Evolutionary conservation across 2,888 invertebrate species (phyloP), one percentile per base, ranked within the genome.

Genomic region (Mactromeris polynyma): DNA sequence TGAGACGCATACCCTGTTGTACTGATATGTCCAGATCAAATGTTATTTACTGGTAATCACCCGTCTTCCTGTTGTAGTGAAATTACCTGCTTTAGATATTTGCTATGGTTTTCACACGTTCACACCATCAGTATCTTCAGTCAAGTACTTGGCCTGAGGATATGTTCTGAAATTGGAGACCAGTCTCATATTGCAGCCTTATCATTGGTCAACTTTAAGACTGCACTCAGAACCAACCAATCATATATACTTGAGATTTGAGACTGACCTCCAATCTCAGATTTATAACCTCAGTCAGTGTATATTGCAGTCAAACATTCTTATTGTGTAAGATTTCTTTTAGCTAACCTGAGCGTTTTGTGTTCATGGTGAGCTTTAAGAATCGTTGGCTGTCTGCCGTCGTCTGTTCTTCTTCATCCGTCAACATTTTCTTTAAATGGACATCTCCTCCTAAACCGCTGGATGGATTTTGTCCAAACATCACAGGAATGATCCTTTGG

Each of bases 31-130:
- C 46, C 9, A 46, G 46, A 46, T 46, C 46, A 46, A 17, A 46
- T 46, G 11, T 46, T 14, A 46, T 11, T 46, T n/a, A n/a, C n/a
- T n/a, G n/a, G n/a, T 64, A 6, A 26, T 9, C 26, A 64, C 26
- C 11, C 4, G 21, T 26, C 4, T 64, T 64, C 58, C 58, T 64
- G 58, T 64, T n/a, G 58, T 73, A 36, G 73, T 73, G 73, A 73
- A 33, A 33, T 73, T 36, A 19, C 73, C 36, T 73, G 73, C 73
- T 73, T 73, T 73, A 17, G 73, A 33, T 73, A 73, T 73, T 33
- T 73, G 73, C 73, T 73, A 36, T 73, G 33, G 26, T 73, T 73
- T 73, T 33, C 33, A 73, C 33, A 73, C 33, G 2, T 33, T 33
- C 33, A 69, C 69, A 33, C 33, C 11, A 14, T 73, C 26, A 64